Percentiles rank a stretch among this genome's conserved stretches.
Evolutionary conservation across 2,888 invertebrate genomes (phyloP).

Genomic region (Blastobasis lacticolella): DNA sequence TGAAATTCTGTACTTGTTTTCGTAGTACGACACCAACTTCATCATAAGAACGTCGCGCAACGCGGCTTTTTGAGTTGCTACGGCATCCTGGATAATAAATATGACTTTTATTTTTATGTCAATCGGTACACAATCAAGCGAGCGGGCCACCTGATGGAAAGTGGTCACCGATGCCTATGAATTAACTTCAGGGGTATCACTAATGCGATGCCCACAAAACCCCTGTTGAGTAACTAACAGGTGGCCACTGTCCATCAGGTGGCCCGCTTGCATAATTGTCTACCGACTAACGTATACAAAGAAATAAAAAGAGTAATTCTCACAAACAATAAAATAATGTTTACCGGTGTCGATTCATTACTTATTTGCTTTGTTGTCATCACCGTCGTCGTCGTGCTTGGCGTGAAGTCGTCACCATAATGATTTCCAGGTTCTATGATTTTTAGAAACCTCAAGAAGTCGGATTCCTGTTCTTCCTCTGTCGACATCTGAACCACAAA

Average conservation of each 20-base stretch:
- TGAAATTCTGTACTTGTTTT: constrained; percentile 43
- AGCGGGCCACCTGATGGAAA: too few species aligned
- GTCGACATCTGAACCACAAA: background rate
- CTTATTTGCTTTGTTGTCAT: too few species aligned
- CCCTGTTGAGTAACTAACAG: too few species aligned
- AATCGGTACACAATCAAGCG: too few species aligned
- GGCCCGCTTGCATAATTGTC: constrained; percentile 2
- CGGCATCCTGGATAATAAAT: constrained; percentile 19
- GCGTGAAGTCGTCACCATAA: constrained; percentile 12
- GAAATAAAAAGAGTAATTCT: too few species aligned
- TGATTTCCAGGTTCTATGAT: constrained; percentile 22
- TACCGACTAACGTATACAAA: background rate
- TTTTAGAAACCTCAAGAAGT: constrained; percentile 33
- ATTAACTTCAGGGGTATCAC: too few species aligned
- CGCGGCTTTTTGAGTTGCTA: constrained; percentile 22
- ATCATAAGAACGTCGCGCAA: constrained; percentile 43
- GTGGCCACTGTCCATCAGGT: too few species aligned
- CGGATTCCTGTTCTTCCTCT: constrained; percentile 11
- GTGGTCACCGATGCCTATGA: too few species aligned
- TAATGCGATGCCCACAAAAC: too few species aligned
- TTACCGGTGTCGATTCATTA: too few species aligned
- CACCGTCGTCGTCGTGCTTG: constrained; percentile 3
- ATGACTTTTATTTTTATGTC: constrained; percentile 8
- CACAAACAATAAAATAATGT: too few species aligned
- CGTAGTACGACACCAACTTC: constrained; percentile 52